Percentiles rank a stretch among this genome's conserved stretches.
These are phyloP conservation scores for Linepithema humile DNA, from an alignment of 1,140 invertebrate genomes.

Conservation along the genomic window DNA sequence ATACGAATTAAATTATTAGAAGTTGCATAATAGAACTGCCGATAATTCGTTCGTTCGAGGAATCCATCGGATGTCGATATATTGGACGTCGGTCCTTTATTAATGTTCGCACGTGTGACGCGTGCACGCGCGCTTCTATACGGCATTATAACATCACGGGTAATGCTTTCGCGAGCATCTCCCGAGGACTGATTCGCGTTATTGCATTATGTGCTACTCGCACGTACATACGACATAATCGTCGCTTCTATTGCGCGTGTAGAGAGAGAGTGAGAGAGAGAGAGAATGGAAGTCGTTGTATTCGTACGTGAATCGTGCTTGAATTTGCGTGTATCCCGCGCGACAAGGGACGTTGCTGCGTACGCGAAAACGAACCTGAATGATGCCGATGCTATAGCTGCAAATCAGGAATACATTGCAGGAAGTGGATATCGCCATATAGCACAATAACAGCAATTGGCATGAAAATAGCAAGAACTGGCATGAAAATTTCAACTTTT, in stretches of 20 bases:
- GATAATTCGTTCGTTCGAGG: constrained; percentile 49
- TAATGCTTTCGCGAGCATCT: constrained; percentile 66
- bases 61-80: constrained; percentile 53
- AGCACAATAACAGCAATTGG: not conserved
- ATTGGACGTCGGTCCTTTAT: constrained; percentile 55
- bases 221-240: constrained; percentile 43
- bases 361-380: constrained; percentile 48
- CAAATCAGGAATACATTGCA: constrained; percentile 34
- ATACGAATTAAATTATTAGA: constrained; percentile 56
- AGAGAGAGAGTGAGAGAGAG: not conserved
- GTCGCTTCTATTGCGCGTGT: constrained; percentile 10
- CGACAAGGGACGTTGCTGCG: constrained; percentile 35
- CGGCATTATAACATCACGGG: constrained; percentile 66
- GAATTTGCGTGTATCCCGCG: constrained; percentile 48
- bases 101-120: constrained; percentile 40
- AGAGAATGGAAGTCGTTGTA: constrained; percentile 19
- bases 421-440: constrained; percentile 1
- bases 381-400: constrained; percentile 28
- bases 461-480: not conserved
- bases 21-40: constrained; percentile 42
- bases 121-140: constrained; percentile 22
- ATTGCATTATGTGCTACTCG: constrained; percentile 60
- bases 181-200: constrained; percentile 61
- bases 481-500: not conserved
- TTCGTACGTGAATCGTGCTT: constrained; percentile 43